phyloP scores from a whole-genome alignment of 2,888 invertebrate genomes.

The Stratiomys singularior region DNA sequence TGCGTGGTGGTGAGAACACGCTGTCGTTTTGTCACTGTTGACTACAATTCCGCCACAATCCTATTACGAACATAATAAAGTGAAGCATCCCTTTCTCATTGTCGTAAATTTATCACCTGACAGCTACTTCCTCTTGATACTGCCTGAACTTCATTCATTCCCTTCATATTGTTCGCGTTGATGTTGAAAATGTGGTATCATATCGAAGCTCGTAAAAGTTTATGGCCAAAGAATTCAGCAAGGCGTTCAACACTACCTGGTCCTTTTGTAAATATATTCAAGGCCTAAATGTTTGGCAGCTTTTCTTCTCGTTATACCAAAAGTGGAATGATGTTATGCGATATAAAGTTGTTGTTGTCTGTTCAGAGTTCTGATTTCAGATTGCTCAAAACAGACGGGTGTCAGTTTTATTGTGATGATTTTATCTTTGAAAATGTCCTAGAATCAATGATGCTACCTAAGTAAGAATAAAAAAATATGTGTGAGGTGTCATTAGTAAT shows the following conservation, averaged over 20 bases:
- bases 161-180: constrained; percentile 13
- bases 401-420: too few species aligned
- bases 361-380: too few species aligned
- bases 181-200: constrained; percentile 15
- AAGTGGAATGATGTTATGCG: too few species aligned
- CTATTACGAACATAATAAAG: not conserved
- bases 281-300: too few species aligned
- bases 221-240: constrained; percentile 4
- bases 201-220: constrained; percentile 31
- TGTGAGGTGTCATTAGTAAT: too few species aligned
- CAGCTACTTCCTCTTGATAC: constrained; percentile 13
- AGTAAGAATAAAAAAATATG: too few species aligned
- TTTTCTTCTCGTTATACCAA: too few species aligned
- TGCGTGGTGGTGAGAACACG: not conserved
- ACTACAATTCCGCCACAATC: not conserved
- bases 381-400: too few species aligned
- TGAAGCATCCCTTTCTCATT: not conserved
- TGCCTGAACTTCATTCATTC: constrained; percentile 6
- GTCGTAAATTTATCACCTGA: constrained; percentile 14
- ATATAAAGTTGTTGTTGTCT: too few species aligned
- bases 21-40: constrained; percentile 8
- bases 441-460: too few species aligned
- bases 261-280: not conserved
- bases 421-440: too few species aligned
- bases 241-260: not conserved